These are phyloP conservation scores for Gambusia yucatana DNA, from an alignment of 2,797 vertebrate genomes.

Conservation along the genomic window DNA sequence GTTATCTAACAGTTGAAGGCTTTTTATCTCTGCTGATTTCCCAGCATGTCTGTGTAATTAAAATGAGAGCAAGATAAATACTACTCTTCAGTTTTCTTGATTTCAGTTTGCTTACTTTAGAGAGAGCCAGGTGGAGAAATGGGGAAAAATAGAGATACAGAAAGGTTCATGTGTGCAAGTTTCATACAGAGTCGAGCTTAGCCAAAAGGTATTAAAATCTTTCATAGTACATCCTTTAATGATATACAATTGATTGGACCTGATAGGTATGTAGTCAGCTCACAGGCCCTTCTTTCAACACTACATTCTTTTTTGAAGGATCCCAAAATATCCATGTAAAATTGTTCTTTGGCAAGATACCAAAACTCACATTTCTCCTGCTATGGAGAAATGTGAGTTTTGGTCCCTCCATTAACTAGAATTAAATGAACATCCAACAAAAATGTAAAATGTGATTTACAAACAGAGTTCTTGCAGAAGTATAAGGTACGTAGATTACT, in stretches of 20 bases:
- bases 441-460: background rate
- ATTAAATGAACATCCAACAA: background rate
- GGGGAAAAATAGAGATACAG: constrained; percentile 13
- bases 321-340: background rate
- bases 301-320: background rate
- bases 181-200: constrained; percentile 11
- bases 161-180: constrained; percentile 16
- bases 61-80: constrained; percentile 69
- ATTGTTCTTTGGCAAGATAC: background rate
- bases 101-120: constrained; percentile 50
- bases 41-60: constrained; percentile 67
- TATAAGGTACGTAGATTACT: background rate
- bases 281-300: background rate
- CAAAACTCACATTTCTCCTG: background rate
- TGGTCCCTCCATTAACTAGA: background rate
- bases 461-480: background rate
- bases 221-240: constrained; percentile 41
- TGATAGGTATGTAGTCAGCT: background rate
- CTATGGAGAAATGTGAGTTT: background rate
- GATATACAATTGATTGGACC: constrained; percentile 36
- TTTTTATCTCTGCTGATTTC: constrained; percentile 33
- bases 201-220: constrained; percentile 53
- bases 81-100: constrained; percentile 56
- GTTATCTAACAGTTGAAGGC: background rate
- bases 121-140: constrained; percentile 28